phyloP scores from a whole-genome alignment of 53 echinoderm and acorn worm genomes.

The Echinarachnius parma region DNA sequence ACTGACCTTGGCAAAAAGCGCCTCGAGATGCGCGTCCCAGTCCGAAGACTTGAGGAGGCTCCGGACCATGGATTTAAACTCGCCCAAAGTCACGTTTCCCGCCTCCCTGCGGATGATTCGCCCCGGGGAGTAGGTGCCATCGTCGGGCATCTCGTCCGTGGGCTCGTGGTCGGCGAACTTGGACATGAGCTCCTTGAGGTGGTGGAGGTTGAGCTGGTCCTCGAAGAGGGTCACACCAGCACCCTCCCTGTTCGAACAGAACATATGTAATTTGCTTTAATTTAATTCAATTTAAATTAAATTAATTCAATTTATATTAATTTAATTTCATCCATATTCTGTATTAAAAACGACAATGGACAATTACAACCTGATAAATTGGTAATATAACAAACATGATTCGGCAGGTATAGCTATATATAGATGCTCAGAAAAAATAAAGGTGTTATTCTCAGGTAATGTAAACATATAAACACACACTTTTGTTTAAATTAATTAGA shows the following conservation, averaged over 20 bases:
- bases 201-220: slow-evolving; percentile 87
- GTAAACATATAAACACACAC: too few relatives aligned
- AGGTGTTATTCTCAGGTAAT: too few relatives aligned
- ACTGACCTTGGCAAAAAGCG: slow-evolving; percentile 87
- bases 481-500: too few relatives aligned
- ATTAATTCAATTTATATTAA: neutral
- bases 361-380: too few relatives aligned
- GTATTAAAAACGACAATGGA: too few relatives aligned
- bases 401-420: too few relatives aligned
- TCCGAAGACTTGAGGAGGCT: slow-evolving; percentile 70
- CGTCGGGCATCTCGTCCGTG: slow-evolving; percentile 73
- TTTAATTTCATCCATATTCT: neutral
- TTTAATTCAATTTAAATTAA: neutral
- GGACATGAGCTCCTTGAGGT: slow-evolving; percentile 83
- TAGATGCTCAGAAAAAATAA: too few relatives aligned
- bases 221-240: slow-evolving; percentile 68
- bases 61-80: slow-evolving; percentile 83
- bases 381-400: too few relatives aligned
- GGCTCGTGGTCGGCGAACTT: slow-evolving; percentile 78
- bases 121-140: slow-evolving; percentile 75
- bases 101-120: slow-evolving; percentile 75
- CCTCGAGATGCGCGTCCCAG: slow-evolving; percentile 89
- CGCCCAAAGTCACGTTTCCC: slow-evolving; percentile 85
- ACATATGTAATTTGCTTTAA: neutral
- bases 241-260: slow-evolving; percentile 44